Evolutionary conservation across 23 tunicate species (phyloP), one percentile per base, ranked within the genome.

Genomic region (Styela plicata): DNA sequence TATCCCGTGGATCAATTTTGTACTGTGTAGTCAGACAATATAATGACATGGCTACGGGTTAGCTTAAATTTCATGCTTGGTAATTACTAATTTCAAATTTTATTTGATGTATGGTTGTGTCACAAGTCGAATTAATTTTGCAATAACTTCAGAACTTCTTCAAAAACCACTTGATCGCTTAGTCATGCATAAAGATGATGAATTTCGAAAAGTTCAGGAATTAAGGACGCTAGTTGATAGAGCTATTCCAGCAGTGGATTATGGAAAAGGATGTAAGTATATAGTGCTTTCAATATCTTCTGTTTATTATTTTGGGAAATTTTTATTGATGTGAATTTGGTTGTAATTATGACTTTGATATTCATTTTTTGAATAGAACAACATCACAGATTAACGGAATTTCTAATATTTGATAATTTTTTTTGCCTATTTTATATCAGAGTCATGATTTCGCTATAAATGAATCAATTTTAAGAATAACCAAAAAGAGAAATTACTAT

Each of bases 201-300:
- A 73, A 22, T 86, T 33, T 33, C 71, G 99, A 25, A 20, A 66
- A 52, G 88, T 78, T 19, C 95, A 83, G 31, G 99, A 94, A 74
- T 64, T 30, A 3, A 80, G 90, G 65, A 74, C 68, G 69, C 35
- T 94, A 67, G 37, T 94, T 31, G 98, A 94, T 76, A 83, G 98
- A 25, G 67, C 94, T 34, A 94, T 94, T 35, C 98, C 98, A 0
- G 85, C 98, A 22, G 35, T 88, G 3, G 98, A 94, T 78, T 84
- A 94, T 82, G 98, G 98, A 71, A 94, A 91, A 73, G 97, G 97
- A 71, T 91, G 96, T 90, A 76, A 74, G 96, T 80, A 7, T 10
- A 29, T 44, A 44, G 13, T 44, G 7, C 57, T 44, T 5, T 13
- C 13, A 44, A 5, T 64, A 2, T 1, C 69, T 21, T 31, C 17